These are phyloP conservation scores for Erebia aethiops DNA, from an alignment of 2,888 invertebrate species.

Conservation along the genomic window DNA sequence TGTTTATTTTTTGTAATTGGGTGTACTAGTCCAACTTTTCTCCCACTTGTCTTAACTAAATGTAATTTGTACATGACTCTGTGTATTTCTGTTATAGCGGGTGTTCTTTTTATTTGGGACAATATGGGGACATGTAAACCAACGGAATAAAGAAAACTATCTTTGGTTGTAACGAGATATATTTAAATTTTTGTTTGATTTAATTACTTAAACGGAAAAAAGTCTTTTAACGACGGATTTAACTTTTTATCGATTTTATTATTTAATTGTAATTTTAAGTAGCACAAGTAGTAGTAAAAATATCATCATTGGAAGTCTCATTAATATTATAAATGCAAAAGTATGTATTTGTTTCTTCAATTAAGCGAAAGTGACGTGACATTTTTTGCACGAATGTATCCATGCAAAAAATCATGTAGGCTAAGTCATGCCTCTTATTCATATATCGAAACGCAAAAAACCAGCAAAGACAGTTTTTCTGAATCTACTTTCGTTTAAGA, in stretches of 20 bases:
- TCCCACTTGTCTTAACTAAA: slow-evolving; percentile 65
- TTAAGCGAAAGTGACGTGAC: too few relatives aligned
- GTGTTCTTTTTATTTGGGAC: not conserved
- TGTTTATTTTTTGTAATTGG: slow-evolving; percentile 78
- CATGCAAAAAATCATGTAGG: too few relatives aligned
- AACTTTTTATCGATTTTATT: too few relatives aligned
- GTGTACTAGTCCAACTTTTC: slow-evolving; percentile 76
- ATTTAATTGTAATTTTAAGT: too few relatives aligned
- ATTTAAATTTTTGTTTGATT: not conserved
- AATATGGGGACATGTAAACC: not conserved
- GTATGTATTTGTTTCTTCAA: too few relatives aligned
- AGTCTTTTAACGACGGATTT: too few relatives aligned
- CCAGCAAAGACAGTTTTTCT: not conserved
- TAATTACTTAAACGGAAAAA: not conserved
- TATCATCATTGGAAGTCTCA: too few relatives aligned
- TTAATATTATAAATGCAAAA: too few relatives aligned
- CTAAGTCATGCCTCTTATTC: too few relatives aligned
- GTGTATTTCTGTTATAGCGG: slow-evolving; percentile 72
- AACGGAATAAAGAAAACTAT: not conserved
- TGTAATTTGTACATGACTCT: slow-evolving; percentile 70
- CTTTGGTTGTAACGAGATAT: not conserved
- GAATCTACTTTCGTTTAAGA: not conserved
- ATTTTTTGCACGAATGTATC: too few relatives aligned
- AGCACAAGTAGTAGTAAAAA: too few relatives aligned
- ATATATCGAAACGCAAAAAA: not conserved